phyloP scores from a whole-genome alignment of 2,797 vertebrate species.

The Gadopsis marmoratus region DNA sequence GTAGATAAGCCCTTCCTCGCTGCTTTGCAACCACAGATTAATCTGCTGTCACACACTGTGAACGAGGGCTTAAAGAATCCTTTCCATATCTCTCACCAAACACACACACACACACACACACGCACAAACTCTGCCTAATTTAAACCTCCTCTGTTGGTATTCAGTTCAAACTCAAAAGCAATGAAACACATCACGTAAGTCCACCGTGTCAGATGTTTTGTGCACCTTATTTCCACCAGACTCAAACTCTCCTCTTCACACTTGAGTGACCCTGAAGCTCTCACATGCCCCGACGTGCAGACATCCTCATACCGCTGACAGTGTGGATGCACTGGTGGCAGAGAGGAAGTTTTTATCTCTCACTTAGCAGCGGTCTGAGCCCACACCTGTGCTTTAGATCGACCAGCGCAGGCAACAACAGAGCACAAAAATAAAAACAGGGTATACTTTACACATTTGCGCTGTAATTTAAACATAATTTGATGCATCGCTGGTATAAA shows the following conservation, averaged over 20 bases:
- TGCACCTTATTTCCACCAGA: background rate
- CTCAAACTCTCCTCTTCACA: conserved; percentile 27
- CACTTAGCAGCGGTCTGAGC: background rate
- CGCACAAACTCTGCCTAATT: conserved; percentile 6
- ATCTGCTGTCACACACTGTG: conserved; percentile 37
- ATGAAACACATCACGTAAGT: conserved; percentile 26
- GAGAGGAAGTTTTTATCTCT: background rate
- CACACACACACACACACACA: conserved; percentile 3
- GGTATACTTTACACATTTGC: background rate
- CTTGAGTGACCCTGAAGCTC: conserved; percentile 7
- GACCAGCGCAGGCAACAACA: background rate
- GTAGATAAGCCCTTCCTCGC: conserved; percentile 39
- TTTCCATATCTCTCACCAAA: background rate
- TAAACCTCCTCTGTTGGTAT: conserved; percentile 5
- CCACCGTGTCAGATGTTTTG: background rate
- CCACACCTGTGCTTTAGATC: background rate
- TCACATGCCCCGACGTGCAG: background rate
- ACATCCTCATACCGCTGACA: background rate
- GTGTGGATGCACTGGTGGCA: background rate
- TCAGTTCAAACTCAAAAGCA: conserved; percentile 26
- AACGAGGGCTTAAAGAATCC: conserved; percentile 21
- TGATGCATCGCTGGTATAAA: background rate
- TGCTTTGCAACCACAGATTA: conserved; percentile 37
- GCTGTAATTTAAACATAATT: background rate
- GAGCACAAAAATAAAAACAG: too few species aligned